phyloP scores from a whole-genome alignment of 2,113 vertebrate species.

The Brienomyrus longianalis region DNA sequence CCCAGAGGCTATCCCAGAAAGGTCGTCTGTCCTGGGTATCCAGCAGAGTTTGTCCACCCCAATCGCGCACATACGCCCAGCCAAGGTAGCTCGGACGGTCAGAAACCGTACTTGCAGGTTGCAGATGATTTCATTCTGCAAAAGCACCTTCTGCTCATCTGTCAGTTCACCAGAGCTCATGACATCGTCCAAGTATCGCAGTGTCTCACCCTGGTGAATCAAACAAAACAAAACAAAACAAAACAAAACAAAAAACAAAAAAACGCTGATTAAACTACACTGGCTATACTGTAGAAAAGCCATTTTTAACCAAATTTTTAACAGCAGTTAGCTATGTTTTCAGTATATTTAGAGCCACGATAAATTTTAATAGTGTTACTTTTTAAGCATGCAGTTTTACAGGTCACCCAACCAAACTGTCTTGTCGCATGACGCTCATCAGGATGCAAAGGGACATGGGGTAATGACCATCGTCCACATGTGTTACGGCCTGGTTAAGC shows the following conservation, averaged over 20 bases:
- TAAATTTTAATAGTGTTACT: not conserved
- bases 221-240: not conserved
- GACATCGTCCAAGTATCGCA: constrained; percentile 1
- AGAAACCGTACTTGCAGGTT: constrained; percentile 18
- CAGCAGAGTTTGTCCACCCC: not conserved
- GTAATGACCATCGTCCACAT: not conserved
- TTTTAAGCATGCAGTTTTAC: not conserved
- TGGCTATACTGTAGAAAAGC: not conserved
- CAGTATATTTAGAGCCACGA: not conserved
- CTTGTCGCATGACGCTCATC: not conserved
- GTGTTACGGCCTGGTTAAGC: not conserved
- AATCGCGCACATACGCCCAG: not conserved
- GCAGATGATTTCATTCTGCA: constrained; percentile 23
- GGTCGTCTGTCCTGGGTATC: not conserved
- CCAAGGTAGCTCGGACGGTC: not conserved
- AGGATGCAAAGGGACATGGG: not conserved
- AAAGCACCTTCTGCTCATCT: constrained; percentile 13
- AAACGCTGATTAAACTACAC: not conserved
- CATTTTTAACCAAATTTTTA: not conserved
- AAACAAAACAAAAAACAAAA: no score
- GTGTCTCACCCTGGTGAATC: constrained; percentile 14
- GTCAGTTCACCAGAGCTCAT: not conserved
- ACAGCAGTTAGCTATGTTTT: not conserved
- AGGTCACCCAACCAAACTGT: not conserved
- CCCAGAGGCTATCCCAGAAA: not conserved